Evolutionary conservation across 2,113 vertebrate genomes (phyloP).

Genomic region (Phrynosoma platyrhinos): DNA sequence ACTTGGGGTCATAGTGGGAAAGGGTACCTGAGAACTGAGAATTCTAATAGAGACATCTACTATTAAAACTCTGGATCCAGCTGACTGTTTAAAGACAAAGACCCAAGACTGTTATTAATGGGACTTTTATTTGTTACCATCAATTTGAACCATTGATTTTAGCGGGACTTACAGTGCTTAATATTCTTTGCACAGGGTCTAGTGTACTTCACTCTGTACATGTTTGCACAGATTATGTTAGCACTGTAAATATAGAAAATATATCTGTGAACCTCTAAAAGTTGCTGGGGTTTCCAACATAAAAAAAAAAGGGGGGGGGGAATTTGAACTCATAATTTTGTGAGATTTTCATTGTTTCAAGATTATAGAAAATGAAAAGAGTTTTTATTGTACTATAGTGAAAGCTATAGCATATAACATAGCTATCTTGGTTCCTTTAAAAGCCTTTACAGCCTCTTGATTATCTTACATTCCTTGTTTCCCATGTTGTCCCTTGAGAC

Average conservation of each 20-base stretch:
- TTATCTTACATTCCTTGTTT: constrained; percentile 36
- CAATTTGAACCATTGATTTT: neutral
- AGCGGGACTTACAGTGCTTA: neutral
- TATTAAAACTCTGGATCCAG: no score
- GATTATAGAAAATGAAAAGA: neutral
- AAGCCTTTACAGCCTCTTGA: constrained; percentile 47
- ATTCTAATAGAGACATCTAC: no score
- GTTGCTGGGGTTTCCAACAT: neutral
- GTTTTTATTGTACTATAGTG: neutral
- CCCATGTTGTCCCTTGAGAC: constrained; percentile 49
- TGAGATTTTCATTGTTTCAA: neutral
- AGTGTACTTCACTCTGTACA: neutral
- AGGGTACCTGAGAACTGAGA: no score
- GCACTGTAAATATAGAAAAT: neutral
- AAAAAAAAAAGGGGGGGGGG: neutral
- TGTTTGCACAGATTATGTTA: neutral
- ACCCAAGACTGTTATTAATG: no score
- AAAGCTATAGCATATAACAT: neutral
- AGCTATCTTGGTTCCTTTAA: neutral
- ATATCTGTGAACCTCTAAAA: neutral
- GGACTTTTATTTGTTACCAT: neutral
- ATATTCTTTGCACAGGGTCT: neutral
- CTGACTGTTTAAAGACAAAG: no score
- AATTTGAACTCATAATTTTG: constrained; percentile 4
- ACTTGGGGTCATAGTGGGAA: no score